These are phyloP conservation scores for Entomyzon cyanotis DNA, from an alignment of 2,113 vertebrate genomes.

Conservation along the genomic window DNA sequence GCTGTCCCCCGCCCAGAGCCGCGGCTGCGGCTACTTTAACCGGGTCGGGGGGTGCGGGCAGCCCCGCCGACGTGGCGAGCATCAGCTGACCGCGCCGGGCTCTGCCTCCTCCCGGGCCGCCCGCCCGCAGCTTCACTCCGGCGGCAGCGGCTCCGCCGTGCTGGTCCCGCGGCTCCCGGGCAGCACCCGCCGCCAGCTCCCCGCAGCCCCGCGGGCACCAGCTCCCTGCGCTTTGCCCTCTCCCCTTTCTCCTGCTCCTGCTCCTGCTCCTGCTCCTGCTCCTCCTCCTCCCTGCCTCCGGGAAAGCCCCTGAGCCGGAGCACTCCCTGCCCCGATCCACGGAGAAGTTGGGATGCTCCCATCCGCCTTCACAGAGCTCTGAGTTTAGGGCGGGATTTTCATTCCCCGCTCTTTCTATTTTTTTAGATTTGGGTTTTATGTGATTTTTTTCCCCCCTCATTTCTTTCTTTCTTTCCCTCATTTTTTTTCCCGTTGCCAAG, in stretches of 20 bases:
- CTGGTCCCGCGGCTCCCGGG: not conserved
- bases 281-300: not conserved
- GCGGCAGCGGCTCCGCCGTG: not conserved
- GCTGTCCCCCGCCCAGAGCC: not conserved
- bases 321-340: not conserved
- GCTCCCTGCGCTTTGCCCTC: not conserved
- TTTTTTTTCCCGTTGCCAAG: not conserved
- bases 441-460: not conserved
- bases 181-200: not conserved
- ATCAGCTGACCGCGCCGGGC: slow-evolving; percentile 73
- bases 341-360: slow-evolving; percentile 41
- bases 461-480: not conserved
- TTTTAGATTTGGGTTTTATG: not conserved
- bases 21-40: slow-evolving; percentile 46
- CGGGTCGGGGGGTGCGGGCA: slow-evolving; percentile 8
- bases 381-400: slow-evolving; percentile 38
- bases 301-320: not conserved
- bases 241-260: not conserved
- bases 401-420: not conserved
- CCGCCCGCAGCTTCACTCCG: not conserved
- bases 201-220: not conserved
- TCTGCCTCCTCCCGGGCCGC: slow-evolving; percentile 65
- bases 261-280: not conserved
- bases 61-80: slow-evolving; percentile 47
- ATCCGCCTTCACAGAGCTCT: not conserved